Percentiles rank a stretch among this genome's conserved stretches.
phyloP scores from a whole-genome alignment of 2,888 invertebrate species.

The Metacarcinus magister region DNA sequence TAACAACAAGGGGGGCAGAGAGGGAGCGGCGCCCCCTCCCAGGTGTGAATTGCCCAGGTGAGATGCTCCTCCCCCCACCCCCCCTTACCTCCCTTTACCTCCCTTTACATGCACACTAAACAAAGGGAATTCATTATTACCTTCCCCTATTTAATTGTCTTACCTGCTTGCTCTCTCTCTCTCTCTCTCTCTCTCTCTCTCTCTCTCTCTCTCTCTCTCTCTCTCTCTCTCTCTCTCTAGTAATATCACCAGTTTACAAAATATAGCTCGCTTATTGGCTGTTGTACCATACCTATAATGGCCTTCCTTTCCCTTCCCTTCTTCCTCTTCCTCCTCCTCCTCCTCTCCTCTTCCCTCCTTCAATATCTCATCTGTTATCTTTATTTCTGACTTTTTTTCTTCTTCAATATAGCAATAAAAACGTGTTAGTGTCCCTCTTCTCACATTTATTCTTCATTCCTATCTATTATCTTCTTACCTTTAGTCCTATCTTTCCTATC shows the following conservation, averaged over 20 bases:
- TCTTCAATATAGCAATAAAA: background rate
- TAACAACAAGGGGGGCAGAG: too few species aligned
- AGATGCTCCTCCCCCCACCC: too few species aligned
- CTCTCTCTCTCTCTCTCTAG: slow-evolving; percentile 34
- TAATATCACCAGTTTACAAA: background rate
- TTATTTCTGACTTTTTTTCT: background rate
- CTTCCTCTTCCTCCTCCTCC: background rate
- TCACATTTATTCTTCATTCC: background rate
- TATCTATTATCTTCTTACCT: background rate
- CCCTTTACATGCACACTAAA: background rate
- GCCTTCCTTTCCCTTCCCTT: background rate
- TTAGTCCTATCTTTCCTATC: too few species aligned
- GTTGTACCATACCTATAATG: background rate
- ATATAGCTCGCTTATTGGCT: background rate
- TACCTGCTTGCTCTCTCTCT: background rate
- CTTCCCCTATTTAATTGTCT: background rate
- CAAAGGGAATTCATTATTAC: background rate
- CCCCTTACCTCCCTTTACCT: background rate
- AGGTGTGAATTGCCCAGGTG: too few species aligned
- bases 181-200: slow-evolving; percentile 43
- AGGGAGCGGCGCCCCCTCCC: too few species aligned
- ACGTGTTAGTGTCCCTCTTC: background rate
- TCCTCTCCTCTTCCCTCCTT: background rate
- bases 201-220: slow-evolving; percentile 45
- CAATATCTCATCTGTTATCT: background rate